phyloP scores from a whole-genome alignment of 2,113 vertebrate species.

The Oxyruncus cristatus region DNA sequence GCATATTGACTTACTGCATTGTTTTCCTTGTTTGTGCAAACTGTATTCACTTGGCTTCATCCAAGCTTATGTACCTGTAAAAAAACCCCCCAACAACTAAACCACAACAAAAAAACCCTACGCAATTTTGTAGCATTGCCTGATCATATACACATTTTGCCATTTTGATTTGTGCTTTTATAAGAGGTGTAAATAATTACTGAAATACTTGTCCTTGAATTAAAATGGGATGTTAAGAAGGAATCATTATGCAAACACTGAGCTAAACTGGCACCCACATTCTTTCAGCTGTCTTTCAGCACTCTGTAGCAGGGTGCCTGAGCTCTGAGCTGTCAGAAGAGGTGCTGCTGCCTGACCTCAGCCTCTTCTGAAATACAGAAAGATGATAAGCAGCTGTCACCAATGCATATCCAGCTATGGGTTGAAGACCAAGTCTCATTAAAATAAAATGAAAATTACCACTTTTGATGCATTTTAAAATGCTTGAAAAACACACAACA shows the following conservation, averaged over 20 bases:
- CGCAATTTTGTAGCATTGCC: background rate
- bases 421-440: background rate
- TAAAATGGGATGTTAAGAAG: background rate
- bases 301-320: background rate
- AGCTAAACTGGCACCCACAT: rapidly evolving
- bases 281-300: background rate
- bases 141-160: background rate
- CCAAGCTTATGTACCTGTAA: background rate
- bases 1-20: background rate
- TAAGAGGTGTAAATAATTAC: background rate
- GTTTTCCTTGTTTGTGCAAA: background rate
- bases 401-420: background rate
- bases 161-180: background rate
- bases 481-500: rapidly evolving
- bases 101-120: background rate
- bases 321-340: background rate
- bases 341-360: background rate
- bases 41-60: background rate
- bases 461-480: background rate
- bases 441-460: background rate
- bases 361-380: background rate
- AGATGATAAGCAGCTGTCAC: background rate
- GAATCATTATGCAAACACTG: background rate
- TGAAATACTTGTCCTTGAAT: background rate
- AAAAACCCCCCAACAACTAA: background rate